A percentile compares a stretch with the other conserved stretches of the same genome.
These are phyloP conservation scores for Nomada flava DNA, from an alignment of 2,888 invertebrate species.

Conservation along the genomic window DNA sequence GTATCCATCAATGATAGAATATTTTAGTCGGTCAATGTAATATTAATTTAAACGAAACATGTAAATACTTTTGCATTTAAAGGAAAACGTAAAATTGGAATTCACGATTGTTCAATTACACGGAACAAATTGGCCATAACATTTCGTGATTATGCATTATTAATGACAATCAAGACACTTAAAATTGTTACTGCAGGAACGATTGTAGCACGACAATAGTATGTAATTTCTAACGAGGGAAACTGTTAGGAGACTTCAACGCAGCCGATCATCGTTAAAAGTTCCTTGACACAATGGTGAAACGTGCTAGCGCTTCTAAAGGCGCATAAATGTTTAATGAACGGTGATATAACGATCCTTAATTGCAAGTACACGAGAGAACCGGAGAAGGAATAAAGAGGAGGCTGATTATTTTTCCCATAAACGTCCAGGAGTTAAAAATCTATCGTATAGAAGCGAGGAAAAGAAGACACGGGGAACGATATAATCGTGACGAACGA, in stretches of 20 bases:
- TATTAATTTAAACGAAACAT: background rate
- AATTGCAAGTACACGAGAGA: constrained; percentile 45
- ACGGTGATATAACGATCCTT: constrained; percentile 65
- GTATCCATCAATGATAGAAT: too few species aligned
- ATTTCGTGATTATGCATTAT: background rate
- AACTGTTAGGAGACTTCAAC: constrained; percentile 16
- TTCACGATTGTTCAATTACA: background rate
- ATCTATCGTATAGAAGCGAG: constrained; percentile 11
- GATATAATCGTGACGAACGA: background rate
- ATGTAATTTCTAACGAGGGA: background rate
- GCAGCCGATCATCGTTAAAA: constrained; percentile 51
- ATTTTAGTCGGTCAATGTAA: too few species aligned
- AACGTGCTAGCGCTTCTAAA: background rate
- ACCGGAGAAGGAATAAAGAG: background rate
- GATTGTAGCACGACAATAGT: background rate
- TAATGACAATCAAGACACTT: background rate
- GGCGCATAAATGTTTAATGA: constrained; percentile 2
- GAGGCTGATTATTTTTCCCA: constrained; percentile 27
- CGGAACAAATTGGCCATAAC: background rate
- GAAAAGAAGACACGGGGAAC: background rate
- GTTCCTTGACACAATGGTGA: constrained; percentile 50
- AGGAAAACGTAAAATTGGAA: background rate
- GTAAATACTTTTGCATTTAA: background rate
- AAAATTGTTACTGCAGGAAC: background rate
- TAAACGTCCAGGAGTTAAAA: constrained; percentile 14